These are phyloP conservation scores for Stenolophus ochropezus DNA, from an alignment of 2,888 invertebrate genomes.

Conservation along the genomic window DNA sequence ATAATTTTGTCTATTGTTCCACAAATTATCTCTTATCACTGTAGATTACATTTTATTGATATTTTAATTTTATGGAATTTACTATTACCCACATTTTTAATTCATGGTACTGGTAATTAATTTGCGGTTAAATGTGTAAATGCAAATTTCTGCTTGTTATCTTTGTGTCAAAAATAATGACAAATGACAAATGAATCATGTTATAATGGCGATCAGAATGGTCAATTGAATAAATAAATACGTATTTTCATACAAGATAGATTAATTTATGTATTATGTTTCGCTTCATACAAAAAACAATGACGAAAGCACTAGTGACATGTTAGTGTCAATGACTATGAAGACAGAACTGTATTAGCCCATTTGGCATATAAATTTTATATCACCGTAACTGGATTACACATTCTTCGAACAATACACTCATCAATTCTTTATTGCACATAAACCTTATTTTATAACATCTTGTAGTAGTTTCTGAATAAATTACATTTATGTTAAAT, in stretches of 20 bases:
- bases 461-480: background rate
- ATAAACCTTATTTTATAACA: background rate
- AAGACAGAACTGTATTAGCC: constrained; percentile 3
- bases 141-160: background rate
- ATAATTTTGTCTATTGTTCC: background rate
- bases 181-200: background rate
- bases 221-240: background rate
- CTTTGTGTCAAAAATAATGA: background rate
- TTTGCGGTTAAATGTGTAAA: background rate
- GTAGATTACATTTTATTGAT: background rate
- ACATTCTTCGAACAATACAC: background rate
- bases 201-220: background rate
- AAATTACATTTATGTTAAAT: background rate
- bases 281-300: constrained; percentile 12
- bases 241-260: background rate
- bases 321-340: constrained; percentile 9
- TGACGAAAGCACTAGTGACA: background rate
- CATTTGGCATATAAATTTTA: background rate
- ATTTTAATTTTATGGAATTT: background rate
- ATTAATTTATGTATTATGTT: constrained; percentile 3
- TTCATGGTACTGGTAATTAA: background rate
- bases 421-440: background rate
- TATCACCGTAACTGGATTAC: background rate
- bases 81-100: background rate
- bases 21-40: background rate